Base-by-base conservation (phyloP, 2,797 vertebrate genomes). In the Orientallactaga sibirica region DNA sequence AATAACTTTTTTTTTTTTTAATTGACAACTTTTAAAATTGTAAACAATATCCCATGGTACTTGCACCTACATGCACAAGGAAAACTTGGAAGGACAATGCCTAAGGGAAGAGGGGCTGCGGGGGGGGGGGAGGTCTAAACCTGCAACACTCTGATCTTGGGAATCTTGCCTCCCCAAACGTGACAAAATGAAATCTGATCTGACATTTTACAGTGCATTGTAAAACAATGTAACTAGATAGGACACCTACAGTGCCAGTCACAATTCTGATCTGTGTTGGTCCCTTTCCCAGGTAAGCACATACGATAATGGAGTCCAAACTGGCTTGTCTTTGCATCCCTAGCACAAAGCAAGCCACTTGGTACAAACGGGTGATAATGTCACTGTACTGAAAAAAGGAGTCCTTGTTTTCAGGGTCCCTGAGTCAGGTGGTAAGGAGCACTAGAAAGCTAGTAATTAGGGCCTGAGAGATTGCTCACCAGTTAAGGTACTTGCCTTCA, bases 151-250 rank as follows among this genome's bases (percentile, higher is more conserved):
- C 71, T 70, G n/a, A 18, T 27, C 41, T 33, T 71, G 61, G 27
- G 77, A 2, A n/a, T 73, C 22, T 48, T 41, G 16, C 43, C 66
- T 88, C 43, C 43, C 74, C 33, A 79, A 88, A 43, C 29, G 7
- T 64, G 33, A 88, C 20, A 78, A 84, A 73, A 70, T 79, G 9
- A 89, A 95, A n/a, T 5, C 83, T 4, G 20, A 75, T 78, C 62
- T 93, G 33, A 88, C 74, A 96, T 92, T 71, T 75, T n/a, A 74
- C 33, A n/a, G 66, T 16, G 82, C 19, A 80, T 91, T 90, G 18
- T 37, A 86, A 93, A 95, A 94, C 27, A 48, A 67, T 52, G 25
- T 27, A 14, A 33, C 52, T 37, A 27, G 67, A 76, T 33, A 16
- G 14, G 25, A 85, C 93, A 43, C 15, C 16, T 12, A 20, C 3